These are phyloP conservation scores for Drosophila kepulauana DNA, from an alignment of 1,140 invertebrate species.

Conservation along the genomic window DNA sequence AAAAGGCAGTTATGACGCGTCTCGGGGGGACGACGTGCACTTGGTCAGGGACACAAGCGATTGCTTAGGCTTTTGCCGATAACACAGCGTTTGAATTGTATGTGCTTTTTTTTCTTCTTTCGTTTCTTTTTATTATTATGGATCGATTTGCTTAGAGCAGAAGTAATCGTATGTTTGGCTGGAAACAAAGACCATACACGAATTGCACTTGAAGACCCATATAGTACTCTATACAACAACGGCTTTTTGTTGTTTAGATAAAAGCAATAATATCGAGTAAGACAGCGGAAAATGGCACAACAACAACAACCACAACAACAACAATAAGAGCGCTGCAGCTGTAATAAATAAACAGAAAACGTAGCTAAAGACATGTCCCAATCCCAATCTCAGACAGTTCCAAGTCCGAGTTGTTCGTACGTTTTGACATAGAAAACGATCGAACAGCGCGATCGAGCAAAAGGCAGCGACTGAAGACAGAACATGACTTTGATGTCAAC, in stretches of 20 bases:
- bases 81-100: conserved; percentile 34
- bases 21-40: conserved; percentile 60
- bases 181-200: conserved; percentile 23
- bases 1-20: conserved; percentile 28
- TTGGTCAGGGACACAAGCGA: conserved; percentile 63
- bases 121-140: not conserved
- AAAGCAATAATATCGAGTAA: conserved; percentile 19
- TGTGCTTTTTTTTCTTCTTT: conserved; percentile 6
- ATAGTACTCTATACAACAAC: conserved; percentile 7
- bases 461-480: conserved; percentile 53
- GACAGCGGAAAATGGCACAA: conserved; percentile 27
- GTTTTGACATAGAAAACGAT: conserved; percentile 66
- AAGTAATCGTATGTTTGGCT: not conserved
- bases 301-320: not conserved
- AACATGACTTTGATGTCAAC: conserved; percentile 58
- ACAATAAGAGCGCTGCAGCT: conserved; percentile 33
- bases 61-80: conserved; percentile 36
- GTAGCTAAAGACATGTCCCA: conserved; percentile 65
- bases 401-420: conserved; percentile 4
- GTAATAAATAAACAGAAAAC: conserved; percentile 60
- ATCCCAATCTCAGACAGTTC: conserved; percentile 33
- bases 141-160: conserved; percentile 2
- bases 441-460: conserved; percentile 47
- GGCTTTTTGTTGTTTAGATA: conserved; percentile 29
- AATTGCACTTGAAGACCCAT: conserved; percentile 21